Conservation (phyloP, 2,888 invertebrate genomes). For the Amiota communis region DNA sequence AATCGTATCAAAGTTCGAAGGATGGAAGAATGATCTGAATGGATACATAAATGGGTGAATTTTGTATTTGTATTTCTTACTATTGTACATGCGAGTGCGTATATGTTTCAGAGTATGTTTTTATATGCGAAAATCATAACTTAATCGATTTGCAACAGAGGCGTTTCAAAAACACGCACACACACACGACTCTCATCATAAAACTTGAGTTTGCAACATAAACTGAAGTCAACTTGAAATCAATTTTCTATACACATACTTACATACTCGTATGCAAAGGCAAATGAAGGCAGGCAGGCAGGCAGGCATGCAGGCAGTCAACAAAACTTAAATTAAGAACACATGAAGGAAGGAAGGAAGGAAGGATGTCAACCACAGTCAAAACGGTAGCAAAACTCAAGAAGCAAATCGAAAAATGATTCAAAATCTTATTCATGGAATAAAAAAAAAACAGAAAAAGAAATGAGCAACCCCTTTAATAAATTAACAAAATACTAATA, state of each 20-base stretch:
- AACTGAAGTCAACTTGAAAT: neutral
- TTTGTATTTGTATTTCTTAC: too few relatives aligned
- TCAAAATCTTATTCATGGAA: neutral
- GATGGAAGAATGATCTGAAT: too few relatives aligned
- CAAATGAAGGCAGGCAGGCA: neutral
- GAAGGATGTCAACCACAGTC: neutral
- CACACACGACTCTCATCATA: neutral
- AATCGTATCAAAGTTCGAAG: neutral
- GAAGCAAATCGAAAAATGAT: neutral
- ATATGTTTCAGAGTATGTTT: neutral
- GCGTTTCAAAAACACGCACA: constrained; percentile 45
- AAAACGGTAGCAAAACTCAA: constrained; percentile 14
- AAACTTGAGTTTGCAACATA: neutral
- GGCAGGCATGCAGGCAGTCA: neutral
- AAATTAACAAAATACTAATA: constrained; percentile 56
- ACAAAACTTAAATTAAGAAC: too few relatives aligned
- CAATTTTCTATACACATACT: neutral
- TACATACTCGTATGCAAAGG: neutral
- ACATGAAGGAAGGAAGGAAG: too few relatives aligned
- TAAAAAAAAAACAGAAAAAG: too few relatives aligned
- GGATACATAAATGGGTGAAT: too few relatives aligned
- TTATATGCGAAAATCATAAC: constrained; percentile 15
- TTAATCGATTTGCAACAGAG: constrained; percentile 65
- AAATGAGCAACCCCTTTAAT: constrained; percentile 54
- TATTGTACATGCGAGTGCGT: too few relatives aligned